Evolutionary conservation across 2,888 invertebrate genomes (phyloP).

Genomic region (Corbicula japonica): DNA sequence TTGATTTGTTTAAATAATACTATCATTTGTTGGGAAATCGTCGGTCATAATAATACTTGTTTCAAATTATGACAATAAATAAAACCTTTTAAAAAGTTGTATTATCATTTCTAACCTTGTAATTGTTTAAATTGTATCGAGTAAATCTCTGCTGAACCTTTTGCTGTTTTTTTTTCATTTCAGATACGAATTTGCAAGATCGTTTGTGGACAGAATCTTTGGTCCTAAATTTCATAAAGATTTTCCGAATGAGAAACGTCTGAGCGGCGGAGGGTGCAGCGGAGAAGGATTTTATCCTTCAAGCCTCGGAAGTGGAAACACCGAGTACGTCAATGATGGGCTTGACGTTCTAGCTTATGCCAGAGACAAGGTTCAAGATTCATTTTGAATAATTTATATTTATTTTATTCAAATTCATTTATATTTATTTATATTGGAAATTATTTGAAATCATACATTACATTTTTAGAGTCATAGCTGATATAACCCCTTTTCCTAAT

Average conservation of each 20-base stretch:
- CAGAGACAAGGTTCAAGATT: constrained; percentile 49
- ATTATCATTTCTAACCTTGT: not conserved
- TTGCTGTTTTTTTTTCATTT: not conserved
- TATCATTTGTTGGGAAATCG: no score
- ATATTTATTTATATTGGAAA: constrained; percentile 1
- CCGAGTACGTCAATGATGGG: constrained; percentile 67
- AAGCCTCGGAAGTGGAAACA: constrained; percentile 35
- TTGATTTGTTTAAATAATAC: no score
- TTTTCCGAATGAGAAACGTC: constrained; percentile 68
- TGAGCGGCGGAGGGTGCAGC: constrained; percentile 59
- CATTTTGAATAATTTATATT: not conserved
- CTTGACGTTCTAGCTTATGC: constrained; percentile 64
- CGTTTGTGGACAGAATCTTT: constrained; percentile 73
- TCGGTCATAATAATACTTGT: no score
- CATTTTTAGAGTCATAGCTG: not conserved
- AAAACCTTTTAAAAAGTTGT: not conserved
- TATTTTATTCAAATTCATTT: not conserved
- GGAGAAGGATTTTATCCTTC: constrained; percentile 70
- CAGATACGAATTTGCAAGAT: constrained; percentile 67
- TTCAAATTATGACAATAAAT: no score
- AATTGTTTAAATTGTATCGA: not conserved
- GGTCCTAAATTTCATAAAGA: constrained; percentile 75
- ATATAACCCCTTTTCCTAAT: no score
- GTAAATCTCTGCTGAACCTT: not conserved
- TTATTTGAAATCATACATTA: not conserved